A percentile compares a stretch with the other conserved stretches of the same genome.
phyloP scores from a whole-genome alignment of 1,140 invertebrate genomes.

The Trichoplusia ni region DNA sequence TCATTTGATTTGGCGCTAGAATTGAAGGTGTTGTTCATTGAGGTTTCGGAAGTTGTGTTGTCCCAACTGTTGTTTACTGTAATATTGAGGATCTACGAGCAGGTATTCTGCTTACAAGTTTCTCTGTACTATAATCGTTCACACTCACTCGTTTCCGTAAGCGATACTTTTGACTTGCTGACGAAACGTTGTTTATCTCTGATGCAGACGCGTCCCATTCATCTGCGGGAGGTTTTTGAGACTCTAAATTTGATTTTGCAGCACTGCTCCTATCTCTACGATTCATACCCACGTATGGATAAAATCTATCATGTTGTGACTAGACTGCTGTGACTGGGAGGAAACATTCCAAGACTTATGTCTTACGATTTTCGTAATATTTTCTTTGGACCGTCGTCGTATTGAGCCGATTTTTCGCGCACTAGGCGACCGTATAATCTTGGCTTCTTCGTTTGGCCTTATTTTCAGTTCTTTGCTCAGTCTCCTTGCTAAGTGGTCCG shows the following conservation, averaged over 20 bases:
- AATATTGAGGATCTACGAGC: conserved; percentile 67
- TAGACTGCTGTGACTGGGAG: conserved; percentile 60
- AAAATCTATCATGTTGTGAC: conserved; percentile 65
- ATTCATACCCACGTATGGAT: conserved; percentile 63
- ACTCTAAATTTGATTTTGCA: conserved; percentile 51
- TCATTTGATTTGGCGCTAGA: conserved; percentile 56
- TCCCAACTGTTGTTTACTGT: conserved; percentile 58
- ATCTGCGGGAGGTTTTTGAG: conserved; percentile 36
- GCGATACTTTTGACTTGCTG: conserved; percentile 65
- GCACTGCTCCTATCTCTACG: conserved; percentile 58
- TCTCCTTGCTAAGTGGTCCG: conserved; percentile 86
- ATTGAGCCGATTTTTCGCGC: conserved; percentile 90
- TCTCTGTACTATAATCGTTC: conserved; percentile 60
- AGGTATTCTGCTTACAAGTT: conserved; percentile 58
- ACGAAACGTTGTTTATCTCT: conserved; percentile 52
- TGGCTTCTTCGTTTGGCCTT: conserved; percentile 84
- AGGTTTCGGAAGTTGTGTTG: conserved; percentile 56
- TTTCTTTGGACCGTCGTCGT: conserved; percentile 84
- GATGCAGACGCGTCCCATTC: conserved; percentile 60
- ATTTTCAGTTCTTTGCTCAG: conserved; percentile 89
- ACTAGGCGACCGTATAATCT: conserved; percentile 89
- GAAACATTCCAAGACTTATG: conserved; percentile 77
- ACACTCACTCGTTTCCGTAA: conserved; percentile 63
- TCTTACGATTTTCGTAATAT: conserved; percentile 72
- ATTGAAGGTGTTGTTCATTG: conserved; percentile 56